Evolutionary conservation across 2,888 invertebrate genomes (phyloP).

Genomic region (Barypeithes pellucidus): DNA sequence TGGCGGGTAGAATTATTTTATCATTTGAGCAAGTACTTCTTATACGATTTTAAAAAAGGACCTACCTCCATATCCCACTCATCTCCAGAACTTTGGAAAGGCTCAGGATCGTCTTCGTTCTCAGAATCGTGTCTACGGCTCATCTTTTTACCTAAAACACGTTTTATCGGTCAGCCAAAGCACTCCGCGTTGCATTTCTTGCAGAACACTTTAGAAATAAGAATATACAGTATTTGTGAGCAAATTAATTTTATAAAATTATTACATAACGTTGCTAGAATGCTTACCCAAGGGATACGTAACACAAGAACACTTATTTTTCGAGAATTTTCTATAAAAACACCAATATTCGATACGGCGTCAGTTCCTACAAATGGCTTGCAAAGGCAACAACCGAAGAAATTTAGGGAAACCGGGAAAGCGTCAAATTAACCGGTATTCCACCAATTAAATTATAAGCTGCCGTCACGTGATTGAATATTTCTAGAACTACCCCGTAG

Average conservation of each 20-base stretch:
- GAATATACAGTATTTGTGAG: not conserved
- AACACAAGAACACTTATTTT: not conserved
- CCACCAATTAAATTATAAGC: not conserved
- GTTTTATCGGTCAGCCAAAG: conserved; percentile 21
- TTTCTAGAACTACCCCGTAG: conserved; percentile 1
- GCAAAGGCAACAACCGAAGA: not conserved
- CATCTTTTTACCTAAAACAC: conserved; percentile 47
- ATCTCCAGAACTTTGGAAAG: conserved; percentile 67
- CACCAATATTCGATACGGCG: conserved; percentile 11
- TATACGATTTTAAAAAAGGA: not conserved
- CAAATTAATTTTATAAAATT: not conserved
- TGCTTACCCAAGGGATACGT: not conserved
- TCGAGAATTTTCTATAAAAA: not conserved
- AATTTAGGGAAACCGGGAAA: conserved; percentile 16
- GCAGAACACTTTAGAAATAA: not conserved
- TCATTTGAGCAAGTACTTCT: not conserved
- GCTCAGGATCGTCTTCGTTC: conserved; percentile 68
- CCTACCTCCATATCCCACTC: conserved; percentile 62
- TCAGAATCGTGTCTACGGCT: conserved; percentile 61
- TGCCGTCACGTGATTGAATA: conserved; percentile 2
- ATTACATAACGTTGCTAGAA: not conserved
- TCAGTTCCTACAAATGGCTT: conserved; percentile 28
- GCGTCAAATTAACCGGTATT: conserved; percentile 18
- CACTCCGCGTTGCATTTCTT: not conserved
- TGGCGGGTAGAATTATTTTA: conserved; percentile 15